These are phyloP conservation scores for Dolichallabes microphthalmus DNA, from an alignment of 2,113 vertebrate species.

Conservation along the genomic window DNA sequence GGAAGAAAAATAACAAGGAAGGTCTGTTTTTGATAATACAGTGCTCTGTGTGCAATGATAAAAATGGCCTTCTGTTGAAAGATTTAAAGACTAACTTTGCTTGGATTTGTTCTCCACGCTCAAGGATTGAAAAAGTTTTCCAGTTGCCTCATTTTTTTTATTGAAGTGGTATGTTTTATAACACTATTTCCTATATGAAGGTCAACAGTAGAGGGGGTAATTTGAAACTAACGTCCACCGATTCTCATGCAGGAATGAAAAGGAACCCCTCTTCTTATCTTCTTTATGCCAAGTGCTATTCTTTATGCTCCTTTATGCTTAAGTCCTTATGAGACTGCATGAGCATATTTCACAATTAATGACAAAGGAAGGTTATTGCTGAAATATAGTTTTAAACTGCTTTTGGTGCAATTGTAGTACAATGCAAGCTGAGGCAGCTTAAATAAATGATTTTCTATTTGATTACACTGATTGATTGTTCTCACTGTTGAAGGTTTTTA, in stretches of 20 bases:
- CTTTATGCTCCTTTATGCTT: not conserved
- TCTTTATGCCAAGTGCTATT: not conserved
- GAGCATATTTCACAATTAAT: conserved; percentile 18
- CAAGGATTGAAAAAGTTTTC: conserved; percentile 38
- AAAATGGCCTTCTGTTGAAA: conserved; percentile 58
- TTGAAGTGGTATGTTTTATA: conserved; percentile 29
- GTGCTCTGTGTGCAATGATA: conserved; percentile 64
- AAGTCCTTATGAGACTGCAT: not conserved
- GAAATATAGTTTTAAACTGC: conserved; percentile 59
- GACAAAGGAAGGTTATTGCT: conserved; percentile 22
- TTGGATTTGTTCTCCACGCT: conserved; percentile 23
- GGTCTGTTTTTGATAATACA: conserved; percentile 71
- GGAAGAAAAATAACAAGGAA: conserved; percentile 60
- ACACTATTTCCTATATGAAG: conserved; percentile 43
- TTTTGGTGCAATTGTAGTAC: conserved; percentile 61
- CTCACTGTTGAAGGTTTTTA: conserved; percentile 63
- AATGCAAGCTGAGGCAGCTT: conserved; percentile 61
- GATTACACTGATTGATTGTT: conserved; percentile 80
- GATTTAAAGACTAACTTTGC: conserved; percentile 44
- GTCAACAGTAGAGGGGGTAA: conserved; percentile 34
- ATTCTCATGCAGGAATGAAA: not conserved
- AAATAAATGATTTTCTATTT: conserved; percentile 75
- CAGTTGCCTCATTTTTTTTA: conserved; percentile 38
- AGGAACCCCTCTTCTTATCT: not conserved
- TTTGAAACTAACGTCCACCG: conserved; percentile 23